Percentiles rank a stretch among this genome's conserved stretches.
phyloP scores from a whole-genome alignment of 2,113 vertebrate genomes.

The Pomatorhinus ruficollis region DNA sequence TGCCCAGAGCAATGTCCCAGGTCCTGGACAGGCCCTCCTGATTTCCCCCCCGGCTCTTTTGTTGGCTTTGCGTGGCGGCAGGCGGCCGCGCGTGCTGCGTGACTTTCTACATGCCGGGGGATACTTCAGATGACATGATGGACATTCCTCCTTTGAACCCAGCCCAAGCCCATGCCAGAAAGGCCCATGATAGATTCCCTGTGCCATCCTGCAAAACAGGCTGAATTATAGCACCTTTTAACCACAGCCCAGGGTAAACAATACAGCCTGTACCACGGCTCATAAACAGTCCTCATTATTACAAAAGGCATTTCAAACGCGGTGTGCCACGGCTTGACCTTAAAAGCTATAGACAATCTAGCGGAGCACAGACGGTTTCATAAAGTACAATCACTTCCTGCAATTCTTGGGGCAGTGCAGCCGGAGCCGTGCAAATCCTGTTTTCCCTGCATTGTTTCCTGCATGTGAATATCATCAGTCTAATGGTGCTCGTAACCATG shows the following conservation, averaged over 20 bases:
- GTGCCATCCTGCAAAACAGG: constrained; percentile 73
- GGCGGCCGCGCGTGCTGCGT: constrained; percentile 46
- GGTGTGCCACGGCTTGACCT: constrained; percentile 79
- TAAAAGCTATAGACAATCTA: constrained; percentile 89
- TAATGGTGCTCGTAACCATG: constrained; percentile 83
- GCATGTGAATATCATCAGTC: constrained; percentile 83
- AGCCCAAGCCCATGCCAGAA: constrained; percentile 65
- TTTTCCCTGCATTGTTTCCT: constrained; percentile 98
- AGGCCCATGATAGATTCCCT: constrained; percentile 66
- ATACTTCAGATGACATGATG: constrained; percentile 38
- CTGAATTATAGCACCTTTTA: constrained; percentile 71
- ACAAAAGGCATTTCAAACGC: constrained; percentile 81
- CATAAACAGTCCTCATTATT: constrained; percentile 81
- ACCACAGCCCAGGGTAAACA: constrained; percentile 70
- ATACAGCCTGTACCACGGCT: constrained; percentile 78
- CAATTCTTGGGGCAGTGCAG: constrained; percentile 94
- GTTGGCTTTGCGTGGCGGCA: background rate
- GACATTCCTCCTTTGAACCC: constrained; percentile 68
- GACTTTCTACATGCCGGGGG: constrained; percentile 72
- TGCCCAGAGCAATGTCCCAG: background rate
- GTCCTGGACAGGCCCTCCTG: background rate
- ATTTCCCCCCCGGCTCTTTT: background rate
- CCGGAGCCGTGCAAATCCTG: constrained; percentile 99
- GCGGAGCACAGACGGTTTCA: constrained; percentile 89
- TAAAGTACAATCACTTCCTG: constrained; percentile 99